Evolutionary conservation across 2,888 invertebrate genomes (phyloP), one percentile per base, ranked within the genome.

Genomic region (Harpalus rubripes): DNA sequence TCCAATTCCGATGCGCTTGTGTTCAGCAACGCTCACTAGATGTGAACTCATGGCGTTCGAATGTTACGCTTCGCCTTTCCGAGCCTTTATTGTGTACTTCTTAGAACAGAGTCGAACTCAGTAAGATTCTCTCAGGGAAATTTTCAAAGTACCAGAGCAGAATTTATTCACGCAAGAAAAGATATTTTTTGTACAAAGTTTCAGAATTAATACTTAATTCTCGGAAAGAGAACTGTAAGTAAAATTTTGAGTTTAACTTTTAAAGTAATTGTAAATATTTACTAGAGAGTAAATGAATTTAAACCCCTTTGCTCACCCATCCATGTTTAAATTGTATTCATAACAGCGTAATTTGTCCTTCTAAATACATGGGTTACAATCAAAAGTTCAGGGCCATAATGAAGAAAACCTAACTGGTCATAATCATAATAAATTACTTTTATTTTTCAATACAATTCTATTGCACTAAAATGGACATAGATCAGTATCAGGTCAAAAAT

Each of bases 1-100:
- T 72, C 39, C 56, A 78, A 78, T 78, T 78, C 78, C 78, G 58
- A 78, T 78, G 76, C 76, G 52, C 68, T 72, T 41, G 44, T 41
- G 18, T 63, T 63, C 32, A 39, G 26, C 72, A 72, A 8, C 15
- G 72, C 1, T 39, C 26, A 78, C 58, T 78, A 58, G 58, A 78
- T 78, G 56, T 56, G 58, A 58, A 26, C 26, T 58, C 58, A 22
- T 22, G 58, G 58, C 26, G 41, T 22, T 78, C 78, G 58, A 76
- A 76, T 56, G 76, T 74, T 74, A 16, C 76, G 56, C 18, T 22
- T 41, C 76, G 76, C 56, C 52, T 76, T 76, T 76, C 56, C 16
- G 41, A 18, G 44, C 76, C 78, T 26, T 78, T 78, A 78, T 78
- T 78, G 78, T 78, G 58, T 58, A 78, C 26, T 78, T 78, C 58